A percentile compares a stretch with the other conserved stretches of the same genome.
phyloP scores from a whole-genome alignment of 2,113 vertebrate genomes.

The Equus przewalskii region DNA sequence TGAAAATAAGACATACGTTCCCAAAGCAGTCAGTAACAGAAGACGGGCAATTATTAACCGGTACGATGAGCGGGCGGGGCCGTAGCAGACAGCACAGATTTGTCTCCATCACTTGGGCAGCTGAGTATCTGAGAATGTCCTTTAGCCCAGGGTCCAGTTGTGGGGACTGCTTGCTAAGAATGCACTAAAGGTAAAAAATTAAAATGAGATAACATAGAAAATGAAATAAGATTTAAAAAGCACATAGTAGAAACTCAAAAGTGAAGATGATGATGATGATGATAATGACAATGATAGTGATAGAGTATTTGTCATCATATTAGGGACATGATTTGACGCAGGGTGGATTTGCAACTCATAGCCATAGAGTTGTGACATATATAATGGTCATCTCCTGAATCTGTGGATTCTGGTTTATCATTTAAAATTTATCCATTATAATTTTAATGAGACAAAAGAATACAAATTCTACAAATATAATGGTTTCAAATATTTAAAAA shows the following conservation, averaged over 20 bases:
- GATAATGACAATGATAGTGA: too few species aligned
- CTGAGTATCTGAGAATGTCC: too few species aligned
- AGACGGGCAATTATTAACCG: too few species aligned
- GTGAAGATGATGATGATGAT: not conserved
- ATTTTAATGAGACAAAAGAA: conserved; percentile 22
- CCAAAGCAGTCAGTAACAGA: too few species aligned
- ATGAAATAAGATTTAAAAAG: not conserved
- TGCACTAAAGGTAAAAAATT: not conserved
- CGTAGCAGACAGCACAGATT: too few species aligned
- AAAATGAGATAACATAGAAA: not conserved
- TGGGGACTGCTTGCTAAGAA: too few species aligned
- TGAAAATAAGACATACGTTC: too few species aligned
- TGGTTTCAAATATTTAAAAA: not conserved
- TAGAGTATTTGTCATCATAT: not conserved
- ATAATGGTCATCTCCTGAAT: not conserved
- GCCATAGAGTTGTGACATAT: too few species aligned
- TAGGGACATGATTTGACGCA: not conserved
- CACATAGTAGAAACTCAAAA: not conserved
- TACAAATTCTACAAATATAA: not conserved
- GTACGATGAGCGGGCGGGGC: too few species aligned
- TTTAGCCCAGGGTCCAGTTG: too few species aligned
- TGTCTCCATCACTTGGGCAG: too few species aligned
- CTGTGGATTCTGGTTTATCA: conserved; percentile 27
- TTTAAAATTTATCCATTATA: not conserved
- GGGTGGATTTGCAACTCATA: not conserved